These are phyloP conservation scores for Clusia tigrina DNA, from an alignment of 2,888 invertebrate genomes.

Conservation along the genomic window DNA sequence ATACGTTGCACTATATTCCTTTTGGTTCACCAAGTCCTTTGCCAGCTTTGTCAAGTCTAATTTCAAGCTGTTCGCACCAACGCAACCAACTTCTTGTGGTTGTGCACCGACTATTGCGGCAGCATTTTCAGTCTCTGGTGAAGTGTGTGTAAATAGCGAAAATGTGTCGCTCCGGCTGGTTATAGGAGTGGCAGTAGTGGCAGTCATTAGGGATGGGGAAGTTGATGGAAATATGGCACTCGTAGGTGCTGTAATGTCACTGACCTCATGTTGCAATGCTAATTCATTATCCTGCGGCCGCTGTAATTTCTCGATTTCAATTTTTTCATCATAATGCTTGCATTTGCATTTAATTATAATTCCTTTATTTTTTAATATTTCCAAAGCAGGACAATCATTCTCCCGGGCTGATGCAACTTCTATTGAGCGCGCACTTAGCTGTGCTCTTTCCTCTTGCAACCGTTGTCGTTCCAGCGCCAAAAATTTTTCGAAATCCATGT, in stretches of 20 bases:
- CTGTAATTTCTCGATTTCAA: background rate
- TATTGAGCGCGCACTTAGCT: slow-evolving; percentile 31
- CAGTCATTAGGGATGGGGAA: background rate
- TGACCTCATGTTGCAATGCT: slow-evolving; percentile 10
- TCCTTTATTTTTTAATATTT: slow-evolving; percentile 21
- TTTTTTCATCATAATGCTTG: no score
- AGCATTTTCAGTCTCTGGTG: slow-evolving; percentile 12
- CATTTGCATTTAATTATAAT: slow-evolving; percentile 14
- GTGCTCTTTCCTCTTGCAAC: slow-evolving; percentile 44
- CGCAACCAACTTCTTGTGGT: background rate
- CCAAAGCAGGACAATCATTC: slow-evolving; percentile 41
- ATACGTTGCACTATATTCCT: slow-evolving; percentile 43
- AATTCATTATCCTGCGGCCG: slow-evolving; percentile 40
- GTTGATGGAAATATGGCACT: no score
- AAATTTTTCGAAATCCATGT: slow-evolving; percentile 51
- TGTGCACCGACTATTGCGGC: background rate
- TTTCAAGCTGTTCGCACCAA: slow-evolving; percentile 18
- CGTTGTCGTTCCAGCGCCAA: slow-evolving; percentile 44
- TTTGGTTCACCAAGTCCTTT: slow-evolving; percentile 52
- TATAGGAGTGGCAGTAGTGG: slow-evolving; percentile 27
- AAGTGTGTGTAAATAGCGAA: slow-evolving; percentile 8
- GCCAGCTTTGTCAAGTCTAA: slow-evolving; percentile 38
- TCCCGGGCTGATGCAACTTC: background rate
- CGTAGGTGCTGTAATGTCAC: slow-evolving; percentile 17
- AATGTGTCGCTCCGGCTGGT: slow-evolving; percentile 9